Percentiles rank a stretch among this genome's conserved stretches.
Conservation (phyloP, 2,113 vertebrate species). For the Henicopernis longicauda region DNA sequence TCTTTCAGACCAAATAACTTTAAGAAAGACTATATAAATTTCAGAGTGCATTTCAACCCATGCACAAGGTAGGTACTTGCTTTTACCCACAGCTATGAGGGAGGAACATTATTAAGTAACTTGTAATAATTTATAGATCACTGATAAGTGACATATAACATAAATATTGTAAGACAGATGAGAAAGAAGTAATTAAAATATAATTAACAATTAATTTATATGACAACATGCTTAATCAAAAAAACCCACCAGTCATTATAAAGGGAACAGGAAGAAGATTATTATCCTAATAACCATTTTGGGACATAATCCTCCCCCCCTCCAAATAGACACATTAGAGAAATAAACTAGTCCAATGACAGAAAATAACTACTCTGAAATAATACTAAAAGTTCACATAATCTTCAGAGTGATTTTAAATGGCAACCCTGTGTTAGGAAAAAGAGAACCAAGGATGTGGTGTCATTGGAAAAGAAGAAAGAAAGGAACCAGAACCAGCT, state of each 20-base stretch:
- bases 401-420: background rate
- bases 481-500: background rate
- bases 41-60: background rate
- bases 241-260: background rate
- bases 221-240: background rate
- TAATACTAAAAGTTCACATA: background rate
- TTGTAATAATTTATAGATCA: background rate
- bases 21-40: background rate
- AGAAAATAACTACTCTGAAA: background rate
- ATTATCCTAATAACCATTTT: background rate
- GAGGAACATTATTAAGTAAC: background rate
- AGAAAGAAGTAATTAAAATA: conserved; percentile 1
- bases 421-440: background rate
- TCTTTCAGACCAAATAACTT: background rate
- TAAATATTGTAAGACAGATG: background rate
- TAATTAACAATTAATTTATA: background rate
- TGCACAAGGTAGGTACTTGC: background rate
- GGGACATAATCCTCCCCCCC: background rate
- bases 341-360: background rate
- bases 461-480: background rate
- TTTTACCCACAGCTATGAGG: background rate
- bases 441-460: background rate
- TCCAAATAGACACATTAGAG: background rate
- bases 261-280: background rate
- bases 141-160: background rate